Base-by-base conservation (phyloP, 2,888 invertebrate genomes). In the Drosophila birchii region DNA sequence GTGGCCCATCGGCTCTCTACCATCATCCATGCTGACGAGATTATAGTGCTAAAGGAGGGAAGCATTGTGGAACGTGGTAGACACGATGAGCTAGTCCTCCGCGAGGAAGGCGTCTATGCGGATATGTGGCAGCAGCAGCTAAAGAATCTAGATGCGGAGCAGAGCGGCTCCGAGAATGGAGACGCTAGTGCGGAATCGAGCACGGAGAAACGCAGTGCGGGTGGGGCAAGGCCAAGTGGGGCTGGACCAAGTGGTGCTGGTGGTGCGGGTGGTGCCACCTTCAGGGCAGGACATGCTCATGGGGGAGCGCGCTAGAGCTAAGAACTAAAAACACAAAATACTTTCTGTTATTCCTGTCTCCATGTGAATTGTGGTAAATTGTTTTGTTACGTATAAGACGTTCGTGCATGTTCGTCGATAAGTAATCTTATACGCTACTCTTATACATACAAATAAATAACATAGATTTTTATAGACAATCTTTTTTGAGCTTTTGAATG, bases 1-100 rank as follows among this genome's bases (percentile, higher is more conserved):
- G 97, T 99, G 39, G 99, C 99, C 0, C 99, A 99, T 93, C 95
- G 98, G 64, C 92, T 99, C 53, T 98, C 98, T 0, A 99, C 99
- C 0, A 95, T 99, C 69, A 97, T 98, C 78, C 96, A 98, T 92
- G 98, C 98, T 0, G 97, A 99, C 93, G 96, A 98, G 92, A 99
- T 99, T 88, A 93, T 99, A 8, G 99, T 99, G 1, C 93, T 99
- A 43, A 95, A 96, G 90, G 97, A 98, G 3, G 99, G 99, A 3
- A 95, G 95, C 91, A 97, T 99, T 78, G 95, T 96, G 4, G 99
- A 99, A 92, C 94, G 97, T 75, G 99, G 99, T 92, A 96, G 94
- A 93, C 96, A 94, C 90, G 89, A 93, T 0, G 93, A 95, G 2
- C 94, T 99, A 0, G 89, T 98, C n/a, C 94, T 95, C 36, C 78